Conservation (phyloP, 1,140 invertebrate species). For the Drosophila parabipectinata region DNA sequence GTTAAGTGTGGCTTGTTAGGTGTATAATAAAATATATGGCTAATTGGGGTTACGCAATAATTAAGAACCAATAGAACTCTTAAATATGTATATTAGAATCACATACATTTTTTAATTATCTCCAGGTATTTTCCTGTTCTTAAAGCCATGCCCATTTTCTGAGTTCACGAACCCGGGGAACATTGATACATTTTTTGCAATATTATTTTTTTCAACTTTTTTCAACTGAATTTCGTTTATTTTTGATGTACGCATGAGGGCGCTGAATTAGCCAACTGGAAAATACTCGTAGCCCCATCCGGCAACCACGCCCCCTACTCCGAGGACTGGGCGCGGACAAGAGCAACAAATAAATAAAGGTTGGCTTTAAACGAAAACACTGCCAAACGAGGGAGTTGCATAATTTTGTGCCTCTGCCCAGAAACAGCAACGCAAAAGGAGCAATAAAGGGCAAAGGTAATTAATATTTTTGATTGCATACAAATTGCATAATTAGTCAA, state of each 20-base stretch:
- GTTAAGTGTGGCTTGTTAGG: slow-evolving; percentile 32
- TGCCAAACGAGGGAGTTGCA: slow-evolving; percentile 28
- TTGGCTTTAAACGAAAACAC: slow-evolving; percentile 55
- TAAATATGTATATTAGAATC: not conserved
- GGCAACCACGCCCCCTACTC: slow-evolving; percentile 5
- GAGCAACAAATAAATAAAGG: slow-evolving; percentile 66
- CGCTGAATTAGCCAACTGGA: slow-evolving; percentile 66
- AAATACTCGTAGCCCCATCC: slow-evolving; percentile 55
- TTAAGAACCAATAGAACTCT: not conserved
- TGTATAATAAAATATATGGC: slow-evolving; percentile 14
- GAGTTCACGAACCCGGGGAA: slow-evolving; percentile 3
- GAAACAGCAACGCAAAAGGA: slow-evolving; percentile 2
- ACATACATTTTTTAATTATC: not conserved
- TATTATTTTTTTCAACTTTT: slow-evolving; percentile 28
- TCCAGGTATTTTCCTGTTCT: not conserved
- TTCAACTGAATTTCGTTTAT: slow-evolving; percentile 31
- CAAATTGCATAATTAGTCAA: slow-evolving; percentile 81
- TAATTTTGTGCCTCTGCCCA: slow-evolving; percentile 23
- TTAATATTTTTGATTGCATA: slow-evolving; percentile 80
- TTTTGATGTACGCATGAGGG: slow-evolving; percentile 73
- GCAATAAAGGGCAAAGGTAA: slow-evolving; percentile 28
- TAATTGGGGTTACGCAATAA: not conserved
- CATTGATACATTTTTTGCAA: slow-evolving; percentile 16
- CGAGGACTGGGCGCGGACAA: not conserved
- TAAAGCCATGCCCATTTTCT: not conserved